A percentile compares a stretch with the other conserved stretches of the same genome.
Conservation (phyloP, 2,888 invertebrate species). For the Acanthosepion pharaonis region DNA sequence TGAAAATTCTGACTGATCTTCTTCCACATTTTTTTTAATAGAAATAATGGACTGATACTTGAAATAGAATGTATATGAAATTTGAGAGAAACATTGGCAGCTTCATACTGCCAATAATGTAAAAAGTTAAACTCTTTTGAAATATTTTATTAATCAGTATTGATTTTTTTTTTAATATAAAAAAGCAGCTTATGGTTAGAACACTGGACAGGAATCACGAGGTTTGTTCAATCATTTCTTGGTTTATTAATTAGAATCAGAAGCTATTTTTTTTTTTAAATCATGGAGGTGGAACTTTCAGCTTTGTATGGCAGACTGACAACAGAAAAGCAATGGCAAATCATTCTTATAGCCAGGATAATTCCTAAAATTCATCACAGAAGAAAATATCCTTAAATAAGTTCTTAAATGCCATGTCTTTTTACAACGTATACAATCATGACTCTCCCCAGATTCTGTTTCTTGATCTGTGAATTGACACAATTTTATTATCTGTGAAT, state of each 20-base stretch:
- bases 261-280: background rate
- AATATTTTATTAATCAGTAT: background rate
- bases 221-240: background rate
- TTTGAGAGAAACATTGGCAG: background rate
- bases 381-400: background rate
- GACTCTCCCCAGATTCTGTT: no score
- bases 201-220: background rate
- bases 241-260: background rate
- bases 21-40: background rate
- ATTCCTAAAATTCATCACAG: background rate
- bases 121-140: background rate
- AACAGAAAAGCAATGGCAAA: background rate
- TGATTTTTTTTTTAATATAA: background rate
- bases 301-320: background rate
- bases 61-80: slow-evolving; percentile 9
- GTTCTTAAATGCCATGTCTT: no score
- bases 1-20: background rate
- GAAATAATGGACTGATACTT: background rate
- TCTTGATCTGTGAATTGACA: no score
- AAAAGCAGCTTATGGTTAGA: background rate
- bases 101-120: background rate
- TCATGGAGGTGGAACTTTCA: background rate
- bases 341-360: background rate
- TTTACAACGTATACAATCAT: no score
- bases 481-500: no score